Evolutionary conservation across 2,113 vertebrate genomes (phyloP).

Genomic region (Centrocercus urophasianus): DNA sequence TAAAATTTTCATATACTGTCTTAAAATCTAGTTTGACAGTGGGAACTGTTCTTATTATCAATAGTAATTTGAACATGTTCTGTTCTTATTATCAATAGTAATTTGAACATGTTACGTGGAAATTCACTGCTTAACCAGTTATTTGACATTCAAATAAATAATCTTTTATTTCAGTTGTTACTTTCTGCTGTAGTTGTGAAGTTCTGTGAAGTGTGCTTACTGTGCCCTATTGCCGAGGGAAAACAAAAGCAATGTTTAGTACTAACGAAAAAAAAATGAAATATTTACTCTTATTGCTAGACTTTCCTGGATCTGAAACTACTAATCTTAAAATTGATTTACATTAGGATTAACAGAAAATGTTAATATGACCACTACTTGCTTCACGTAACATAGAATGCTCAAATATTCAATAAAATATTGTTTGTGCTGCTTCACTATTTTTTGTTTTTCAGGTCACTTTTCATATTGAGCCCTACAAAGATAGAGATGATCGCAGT

Average conservation of each 20-base stretch:
- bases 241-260: background rate
- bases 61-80: background rate
- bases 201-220: background rate
- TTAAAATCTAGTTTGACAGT: background rate
- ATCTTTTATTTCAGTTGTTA: background rate
- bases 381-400: accelerated
- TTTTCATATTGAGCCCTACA: constrained; percentile 97
- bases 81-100: background rate
- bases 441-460: constrained; percentile 81
- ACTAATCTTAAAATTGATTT: background rate
- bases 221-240: background rate
- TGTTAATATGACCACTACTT: background rate
- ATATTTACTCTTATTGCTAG: background rate
- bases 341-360: background rate
- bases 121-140: background rate
- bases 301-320: background rate
- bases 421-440: background rate
- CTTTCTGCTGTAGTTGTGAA: background rate
- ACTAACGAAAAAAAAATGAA: background rate
- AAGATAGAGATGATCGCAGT: constrained; percentile 89
- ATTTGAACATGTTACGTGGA: background rate
- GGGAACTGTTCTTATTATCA: background rate
- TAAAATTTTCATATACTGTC: background rate
- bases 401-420: background rate
- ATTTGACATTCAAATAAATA: background rate